Evolutionary conservation across 2,797 vertebrate species (phyloP).

Genomic region (Myripristis murdjan): DNA sequence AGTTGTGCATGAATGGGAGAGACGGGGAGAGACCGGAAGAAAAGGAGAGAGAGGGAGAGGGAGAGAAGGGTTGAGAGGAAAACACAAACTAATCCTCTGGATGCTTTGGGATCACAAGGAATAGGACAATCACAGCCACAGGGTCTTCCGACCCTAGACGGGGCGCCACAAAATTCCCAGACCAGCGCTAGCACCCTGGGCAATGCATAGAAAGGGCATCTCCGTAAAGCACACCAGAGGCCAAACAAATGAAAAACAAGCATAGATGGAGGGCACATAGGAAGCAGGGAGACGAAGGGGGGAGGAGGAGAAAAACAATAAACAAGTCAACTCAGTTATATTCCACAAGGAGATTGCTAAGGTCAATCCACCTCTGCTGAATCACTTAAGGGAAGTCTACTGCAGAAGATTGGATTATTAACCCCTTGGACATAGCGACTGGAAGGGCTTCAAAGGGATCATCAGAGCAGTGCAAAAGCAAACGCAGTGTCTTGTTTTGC

Average conservation of each 20-base stretch:
- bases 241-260: conserved; percentile 71
- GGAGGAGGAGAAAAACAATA: conserved; percentile 68
- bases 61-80: conserved; percentile 25
- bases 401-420: conserved; percentile 71
- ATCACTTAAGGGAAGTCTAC: conserved; percentile 62
- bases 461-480: conserved; percentile 59
- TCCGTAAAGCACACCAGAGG: conserved; percentile 61
- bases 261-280: conserved; percentile 46
- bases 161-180: conserved; percentile 46
- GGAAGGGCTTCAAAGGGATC: conserved; percentile 45
- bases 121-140: conserved; percentile 62
- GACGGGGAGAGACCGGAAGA: conserved; percentile 1
- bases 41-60: conserved; percentile 1
- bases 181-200: conserved; percentile 48
- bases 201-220: conserved; percentile 69
- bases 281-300: background rate
- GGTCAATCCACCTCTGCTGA: conserved; percentile 74
- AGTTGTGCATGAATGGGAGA: conserved; percentile 38
- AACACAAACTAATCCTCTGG: conserved; percentile 62
- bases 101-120: conserved; percentile 53
- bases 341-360: conserved; percentile 67
- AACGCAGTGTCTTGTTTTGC: conserved; percentile 36
- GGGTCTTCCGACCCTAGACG: conserved; percentile 61
- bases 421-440: conserved; percentile 53
- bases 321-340: conserved; percentile 69